These are phyloP conservation scores for Sylvilagus floridanus DNA, from an alignment of 2,797 vertebrate genomes.

Conservation along the genomic window DNA sequence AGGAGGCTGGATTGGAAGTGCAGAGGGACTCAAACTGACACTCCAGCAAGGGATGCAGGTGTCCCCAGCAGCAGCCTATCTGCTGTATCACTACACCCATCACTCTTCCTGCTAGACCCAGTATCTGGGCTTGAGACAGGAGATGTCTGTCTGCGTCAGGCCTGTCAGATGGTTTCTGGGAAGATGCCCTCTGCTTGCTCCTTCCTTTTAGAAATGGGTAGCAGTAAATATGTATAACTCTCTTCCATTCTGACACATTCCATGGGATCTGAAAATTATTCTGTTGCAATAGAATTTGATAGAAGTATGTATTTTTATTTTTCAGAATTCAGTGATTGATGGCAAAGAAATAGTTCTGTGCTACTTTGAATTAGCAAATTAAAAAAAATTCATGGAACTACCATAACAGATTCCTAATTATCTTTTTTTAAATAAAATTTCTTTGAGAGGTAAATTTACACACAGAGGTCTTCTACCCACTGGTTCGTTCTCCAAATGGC, in stretches of 20 bases:
- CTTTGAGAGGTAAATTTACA: too few relatives aligned
- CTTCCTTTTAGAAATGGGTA: background rate
- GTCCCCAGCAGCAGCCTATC: too few relatives aligned
- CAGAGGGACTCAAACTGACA: too few relatives aligned
- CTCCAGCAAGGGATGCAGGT: too few relatives aligned
- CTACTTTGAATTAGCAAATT: slow-evolving; percentile 36
- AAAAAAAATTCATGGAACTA: background rate
- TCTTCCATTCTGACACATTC: slow-evolving; percentile 15
- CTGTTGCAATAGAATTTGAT: slow-evolving; percentile 26
- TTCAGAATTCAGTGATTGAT: slow-evolving; percentile 16
- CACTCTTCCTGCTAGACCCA: background rate
- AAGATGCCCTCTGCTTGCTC: background rate
- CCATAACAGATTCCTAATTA: background rate
- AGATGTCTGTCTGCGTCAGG: background rate
- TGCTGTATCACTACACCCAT: too few relatives aligned
- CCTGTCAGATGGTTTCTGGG: background rate
- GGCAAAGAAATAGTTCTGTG: slow-evolving; percentile 30
- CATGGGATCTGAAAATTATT: slow-evolving; percentile 2
- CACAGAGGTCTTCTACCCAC: too few relatives aligned
- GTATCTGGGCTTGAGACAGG: background rate
- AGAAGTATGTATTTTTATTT: slow-evolving; percentile 52
- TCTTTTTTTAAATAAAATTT: too few relatives aligned
- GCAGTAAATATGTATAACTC: background rate
- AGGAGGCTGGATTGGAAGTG: too few relatives aligned
- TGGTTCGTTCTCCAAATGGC: too few relatives aligned